These are phyloP conservation scores for Corythornis madagascariensis DNA, from an alignment of 2,113 vertebrate genomes.

Conservation along the genomic window DNA sequence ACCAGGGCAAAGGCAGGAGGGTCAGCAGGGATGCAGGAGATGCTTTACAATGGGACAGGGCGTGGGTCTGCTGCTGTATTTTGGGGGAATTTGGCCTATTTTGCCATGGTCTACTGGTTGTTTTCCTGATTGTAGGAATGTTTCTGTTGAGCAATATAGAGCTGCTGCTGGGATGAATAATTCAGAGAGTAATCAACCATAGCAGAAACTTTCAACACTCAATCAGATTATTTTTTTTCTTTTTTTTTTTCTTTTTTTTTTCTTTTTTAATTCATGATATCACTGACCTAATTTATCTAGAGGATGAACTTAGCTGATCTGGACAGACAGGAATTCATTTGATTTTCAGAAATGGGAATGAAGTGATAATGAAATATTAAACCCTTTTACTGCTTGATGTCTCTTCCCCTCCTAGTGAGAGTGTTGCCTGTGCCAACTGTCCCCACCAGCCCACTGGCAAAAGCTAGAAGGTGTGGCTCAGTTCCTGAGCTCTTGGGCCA, in stretches of 20 bases:
- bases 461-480: rapidly evolving
- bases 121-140: background rate
- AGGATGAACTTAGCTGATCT: background rate
- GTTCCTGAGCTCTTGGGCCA: background rate
- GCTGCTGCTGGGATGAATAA: slow-evolving; percentile 22
- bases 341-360: background rate
- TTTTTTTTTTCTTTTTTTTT: background rate
- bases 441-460: background rate
- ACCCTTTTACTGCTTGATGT: background rate
- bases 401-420: background rate
- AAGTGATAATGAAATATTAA: slow-evolving; percentile 18
- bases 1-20: background rate
- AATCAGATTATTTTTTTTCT: background rate
- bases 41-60: rapidly evolving
- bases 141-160: slow-evolving; percentile 3
- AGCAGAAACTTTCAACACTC: background rate
- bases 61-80: background rate
- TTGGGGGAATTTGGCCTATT: background rate
- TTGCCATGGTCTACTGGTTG: background rate
- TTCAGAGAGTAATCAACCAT: background rate
- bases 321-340: slow-evolving; percentile 28
- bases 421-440: background rate
- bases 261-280: background rate
- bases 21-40: background rate
- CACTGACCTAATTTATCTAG: slow-evolving; percentile 1